Evolutionary conservation across 2,797 vertebrate genomes (phyloP).

Genomic region (Enteromius argenteus): DNA sequence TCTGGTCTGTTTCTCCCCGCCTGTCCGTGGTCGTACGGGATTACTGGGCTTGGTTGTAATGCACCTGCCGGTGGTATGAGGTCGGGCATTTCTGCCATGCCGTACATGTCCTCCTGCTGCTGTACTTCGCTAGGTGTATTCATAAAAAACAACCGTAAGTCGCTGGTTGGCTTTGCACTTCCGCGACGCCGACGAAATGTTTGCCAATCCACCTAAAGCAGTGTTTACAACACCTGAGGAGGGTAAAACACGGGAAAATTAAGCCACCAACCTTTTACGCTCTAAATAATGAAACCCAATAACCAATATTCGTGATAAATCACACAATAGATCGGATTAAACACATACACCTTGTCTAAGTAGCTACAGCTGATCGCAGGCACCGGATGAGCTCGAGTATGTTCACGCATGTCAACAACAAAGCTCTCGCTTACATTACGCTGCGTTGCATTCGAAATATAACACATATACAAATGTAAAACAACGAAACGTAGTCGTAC

Average conservation of each 20-base stretch:
- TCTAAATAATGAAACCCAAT: not conserved
- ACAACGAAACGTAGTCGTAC: conserved; percentile 13
- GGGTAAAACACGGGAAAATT: not conserved
- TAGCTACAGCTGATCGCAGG: not conserved
- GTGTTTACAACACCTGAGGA: conserved; percentile 22
- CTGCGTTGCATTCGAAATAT: not conserved
- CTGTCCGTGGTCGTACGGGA: conserved; percentile 73
- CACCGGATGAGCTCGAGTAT: conserved; percentile 24
- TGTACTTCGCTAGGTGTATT: conserved; percentile 69
- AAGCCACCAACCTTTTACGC: not conserved
- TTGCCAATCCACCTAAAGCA: not conserved
- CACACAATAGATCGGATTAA: not conserved
- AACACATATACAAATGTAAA: not conserved
- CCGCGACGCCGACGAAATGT: not conserved
- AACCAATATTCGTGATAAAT: not conserved
- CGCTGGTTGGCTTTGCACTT: not conserved
- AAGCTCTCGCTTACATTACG: not conserved
- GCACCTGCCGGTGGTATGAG: conserved; percentile 74
- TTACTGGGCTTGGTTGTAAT: conserved; percentile 71
- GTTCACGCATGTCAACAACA: conserved; percentile 14
- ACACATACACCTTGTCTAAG: not conserved
- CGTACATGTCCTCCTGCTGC: conserved; percentile 76
- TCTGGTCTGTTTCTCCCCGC: conserved; percentile 60
- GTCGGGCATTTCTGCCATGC: conserved; percentile 77
- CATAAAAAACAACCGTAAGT: conserved; percentile 47